Evolutionary conservation across 2,888 invertebrate species (phyloP).

Genomic region (Podotricha telesiphe): DNA sequence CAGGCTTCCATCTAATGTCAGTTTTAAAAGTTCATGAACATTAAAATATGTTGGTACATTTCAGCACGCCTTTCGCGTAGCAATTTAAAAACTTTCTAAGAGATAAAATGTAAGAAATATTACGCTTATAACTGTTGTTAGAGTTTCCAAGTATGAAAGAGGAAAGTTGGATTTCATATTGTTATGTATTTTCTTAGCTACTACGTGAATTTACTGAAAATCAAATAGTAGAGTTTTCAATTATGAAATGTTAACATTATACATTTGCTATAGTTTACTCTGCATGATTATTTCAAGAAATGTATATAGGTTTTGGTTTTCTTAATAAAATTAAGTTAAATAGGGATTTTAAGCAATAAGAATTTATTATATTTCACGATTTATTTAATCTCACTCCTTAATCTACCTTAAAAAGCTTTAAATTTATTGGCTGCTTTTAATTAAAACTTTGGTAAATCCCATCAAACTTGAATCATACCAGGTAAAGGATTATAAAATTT

Average conservation of each 20-base stretch:
- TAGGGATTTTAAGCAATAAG: constrained; percentile 46
- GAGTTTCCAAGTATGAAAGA: constrained; percentile 23
- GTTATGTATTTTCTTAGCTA: constrained; percentile 19
- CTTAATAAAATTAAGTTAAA: background rate
- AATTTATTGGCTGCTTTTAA: constrained; percentile 60
- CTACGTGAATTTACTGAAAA: constrained; percentile 2
- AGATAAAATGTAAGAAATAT: constrained; percentile 37
- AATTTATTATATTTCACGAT: constrained; percentile 52
- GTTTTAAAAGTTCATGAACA: constrained; percentile 46
- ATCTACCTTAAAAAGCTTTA: constrained; percentile 48
- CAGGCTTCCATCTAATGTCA: constrained; percentile 43
- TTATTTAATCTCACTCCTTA: constrained; percentile 48
- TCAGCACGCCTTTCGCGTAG: constrained; percentile 36
- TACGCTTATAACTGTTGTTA: constrained; percentile 27
- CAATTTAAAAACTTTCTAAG: constrained; percentile 38
- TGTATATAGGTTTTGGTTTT: background rate
- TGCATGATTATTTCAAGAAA: background rate
- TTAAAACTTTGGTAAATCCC: constrained; percentile 54
- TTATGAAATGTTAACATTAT: background rate
- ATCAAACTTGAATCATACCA: constrained; percentile 46
- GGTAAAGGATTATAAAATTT: constrained; percentile 32
- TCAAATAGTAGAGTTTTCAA: constrained; percentile 5
- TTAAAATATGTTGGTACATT: constrained; percentile 42
- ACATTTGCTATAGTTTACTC: background rate
- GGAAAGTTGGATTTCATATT: constrained; percentile 19